Conservation (phyloP, 2,797 vertebrate species). For the Gobionotothen gibberifrons region DNA sequence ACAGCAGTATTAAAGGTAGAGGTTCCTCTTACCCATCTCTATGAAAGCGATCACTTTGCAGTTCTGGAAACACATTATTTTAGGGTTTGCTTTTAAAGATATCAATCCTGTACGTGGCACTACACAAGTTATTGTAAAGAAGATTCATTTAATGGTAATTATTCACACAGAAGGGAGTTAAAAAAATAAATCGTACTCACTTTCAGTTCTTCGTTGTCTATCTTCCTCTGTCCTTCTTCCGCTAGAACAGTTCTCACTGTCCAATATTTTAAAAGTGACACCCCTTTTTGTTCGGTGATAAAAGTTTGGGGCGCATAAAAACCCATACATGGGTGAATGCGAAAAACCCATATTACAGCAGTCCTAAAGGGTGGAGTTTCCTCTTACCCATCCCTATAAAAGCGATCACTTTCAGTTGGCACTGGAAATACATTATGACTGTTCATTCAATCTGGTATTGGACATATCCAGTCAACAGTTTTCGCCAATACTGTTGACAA, state of each 20-base stretch:
- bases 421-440: conserved; percentile 71
- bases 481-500: conserved; percentile 36
- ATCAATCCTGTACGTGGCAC: no score
- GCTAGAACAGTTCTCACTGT: conserved; percentile 53
- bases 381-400: conserved; percentile 71
- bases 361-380: conserved; percentile 60
- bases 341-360: conserved; percentile 74
- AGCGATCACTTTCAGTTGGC: conserved; percentile 72
- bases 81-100: no score
- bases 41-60: no score
- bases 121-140: no score
- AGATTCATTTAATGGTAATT: neutral
- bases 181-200: conserved; percentile 51
- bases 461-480: conserved; percentile 45
- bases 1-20: no score
- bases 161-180: neutral
- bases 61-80: no score
- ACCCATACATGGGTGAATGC: conserved; percentile 71
- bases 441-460: conserved; percentile 63
- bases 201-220: conserved; percentile 5
- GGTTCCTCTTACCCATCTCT: no score
- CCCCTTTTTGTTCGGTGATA: conserved; percentile 80
- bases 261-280: conserved; percentile 51
- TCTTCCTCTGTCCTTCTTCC: conserved; percentile 30
- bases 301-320: conserved; percentile 65